Evolutionary conservation across 1,140 invertebrate species (phyloP), one percentile per base, ranked within the genome.

Genomic region (Rhyacophila brunnea): DNA sequence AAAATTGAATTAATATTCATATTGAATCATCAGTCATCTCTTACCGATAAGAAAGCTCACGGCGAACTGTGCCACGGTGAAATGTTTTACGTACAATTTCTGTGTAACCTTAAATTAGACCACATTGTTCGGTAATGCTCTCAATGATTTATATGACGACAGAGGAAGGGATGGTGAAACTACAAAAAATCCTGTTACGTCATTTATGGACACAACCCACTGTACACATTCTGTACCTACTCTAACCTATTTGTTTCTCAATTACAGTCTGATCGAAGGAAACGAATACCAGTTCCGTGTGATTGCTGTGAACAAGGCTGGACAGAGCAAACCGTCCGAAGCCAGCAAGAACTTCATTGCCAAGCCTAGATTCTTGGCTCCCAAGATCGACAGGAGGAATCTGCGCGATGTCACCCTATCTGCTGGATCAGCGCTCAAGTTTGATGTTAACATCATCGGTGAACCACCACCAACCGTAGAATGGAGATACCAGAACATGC

Each of bases 251-350:
- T 63, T 36, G 23, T 36, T 19, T 42, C 40, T 58, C 20, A 18
- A n/a, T 53, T 60, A 19, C 61, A 78, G 77, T 52, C 77, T 99
- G 2, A 91, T 95, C 64, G 95, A 98, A 81, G 96, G 96, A 42
- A 94, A 96, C 71, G 94, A 98, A 73, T 99, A 99, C 73, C 94
- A 99, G 74, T 99, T 99, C 86, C 86, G 96, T n/a, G 91, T 99
- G 2, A 91, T 93, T 67, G 96, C 96, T 28, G 81, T 96, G 18
- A 98, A 98, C 74, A 96, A 96, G 74, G 94, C 93, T 54, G 95
- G 95, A 1, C 87, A 88, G 70, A 94, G 93, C 44, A 90, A 93
- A 67, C 92, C 95, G 0, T 88, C 89, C 1, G 90, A 95, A 36
- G 79, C 90, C 9, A 91, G 92, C 74, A 94, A 93, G 73, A 87